Evolutionary conservation across 2,888 invertebrate genomes (phyloP).

Genomic region (Teleogryllus oceanicus): DNA sequence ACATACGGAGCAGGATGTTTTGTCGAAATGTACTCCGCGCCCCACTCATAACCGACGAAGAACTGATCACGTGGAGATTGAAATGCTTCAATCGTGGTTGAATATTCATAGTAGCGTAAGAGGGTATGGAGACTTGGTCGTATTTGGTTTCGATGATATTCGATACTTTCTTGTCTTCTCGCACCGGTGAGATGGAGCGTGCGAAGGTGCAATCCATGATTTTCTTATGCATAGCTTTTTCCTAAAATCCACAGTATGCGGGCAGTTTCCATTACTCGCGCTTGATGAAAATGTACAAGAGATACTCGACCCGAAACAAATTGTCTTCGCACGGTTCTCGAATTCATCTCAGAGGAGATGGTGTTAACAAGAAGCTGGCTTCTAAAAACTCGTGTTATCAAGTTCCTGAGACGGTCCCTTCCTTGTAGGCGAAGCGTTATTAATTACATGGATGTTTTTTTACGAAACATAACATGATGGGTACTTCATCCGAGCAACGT

Average conservation of each 20-base stretch:
- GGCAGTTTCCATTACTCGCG: background rate
- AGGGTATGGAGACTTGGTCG: background rate
- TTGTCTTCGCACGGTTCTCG: background rate
- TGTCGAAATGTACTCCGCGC: background rate
- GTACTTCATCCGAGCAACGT: too few relatives aligned
- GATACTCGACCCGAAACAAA: background rate
- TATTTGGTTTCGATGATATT: constrained; percentile 10
- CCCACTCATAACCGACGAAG: background rate
- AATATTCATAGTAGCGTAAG: constrained; percentile 6
- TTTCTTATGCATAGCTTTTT: background rate
- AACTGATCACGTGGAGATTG: background rate
- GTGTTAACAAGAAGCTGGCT: too few relatives aligned
- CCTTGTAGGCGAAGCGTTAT: too few relatives aligned
- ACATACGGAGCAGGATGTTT: background rate
- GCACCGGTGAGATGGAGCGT: background rate
- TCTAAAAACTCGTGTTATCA: too few relatives aligned
- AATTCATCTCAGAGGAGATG: too few relatives aligned
- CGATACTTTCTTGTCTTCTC: background rate
- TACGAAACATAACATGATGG: too few relatives aligned
- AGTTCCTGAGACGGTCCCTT: too few relatives aligned
- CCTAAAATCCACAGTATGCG: background rate
- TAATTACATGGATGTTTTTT: too few relatives aligned
- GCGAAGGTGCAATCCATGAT: background rate
- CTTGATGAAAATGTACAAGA: background rate
- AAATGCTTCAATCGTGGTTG: background rate